These are phyloP conservation scores for Papilio machaon DNA, from an alignment of 1,140 invertebrate species.

Conservation along the genomic window DNA sequence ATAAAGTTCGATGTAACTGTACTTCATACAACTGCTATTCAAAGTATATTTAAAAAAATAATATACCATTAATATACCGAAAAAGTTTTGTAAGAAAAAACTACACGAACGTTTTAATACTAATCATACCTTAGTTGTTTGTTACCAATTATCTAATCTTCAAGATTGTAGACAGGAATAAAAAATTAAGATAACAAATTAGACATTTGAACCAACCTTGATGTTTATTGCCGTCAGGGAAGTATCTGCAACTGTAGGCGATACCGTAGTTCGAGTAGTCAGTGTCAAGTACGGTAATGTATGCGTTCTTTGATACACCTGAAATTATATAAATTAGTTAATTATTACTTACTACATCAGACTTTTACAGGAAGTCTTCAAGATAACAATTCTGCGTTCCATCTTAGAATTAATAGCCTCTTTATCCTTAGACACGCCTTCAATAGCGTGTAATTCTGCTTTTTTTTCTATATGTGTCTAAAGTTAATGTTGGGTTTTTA, in stretches of 20 bases:
- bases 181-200: neutral
- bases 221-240: slow-evolving; percentile 70
- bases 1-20: too few relatives aligned
- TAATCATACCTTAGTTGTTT: too few relatives aligned
- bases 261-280: slow-evolving; percentile 74
- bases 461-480: too few relatives aligned
- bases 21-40: too few relatives aligned
- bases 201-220: slow-evolving; percentile 51
- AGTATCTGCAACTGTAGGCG: slow-evolving; percentile 70
- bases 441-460: too few relatives aligned
- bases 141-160: neutral
- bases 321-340: slow-evolving; percentile 48
- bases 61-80: neutral
- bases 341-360: neutral
- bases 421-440: too few relatives aligned
- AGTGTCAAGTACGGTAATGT: slow-evolving; percentile 64
- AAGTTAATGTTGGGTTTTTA: too few relatives aligned
- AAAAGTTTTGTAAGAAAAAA: neutral
- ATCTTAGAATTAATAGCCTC: too few relatives aligned
- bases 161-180: neutral
- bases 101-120: neutral
- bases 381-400: too few relatives aligned
- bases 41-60: too few relatives aligned
- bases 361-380: too few relatives aligned
- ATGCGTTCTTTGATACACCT: slow-evolving; percentile 69